Base-by-base conservation (phyloP, 2,797 vertebrate species). In the Sphenopsis melanotis region DNA sequence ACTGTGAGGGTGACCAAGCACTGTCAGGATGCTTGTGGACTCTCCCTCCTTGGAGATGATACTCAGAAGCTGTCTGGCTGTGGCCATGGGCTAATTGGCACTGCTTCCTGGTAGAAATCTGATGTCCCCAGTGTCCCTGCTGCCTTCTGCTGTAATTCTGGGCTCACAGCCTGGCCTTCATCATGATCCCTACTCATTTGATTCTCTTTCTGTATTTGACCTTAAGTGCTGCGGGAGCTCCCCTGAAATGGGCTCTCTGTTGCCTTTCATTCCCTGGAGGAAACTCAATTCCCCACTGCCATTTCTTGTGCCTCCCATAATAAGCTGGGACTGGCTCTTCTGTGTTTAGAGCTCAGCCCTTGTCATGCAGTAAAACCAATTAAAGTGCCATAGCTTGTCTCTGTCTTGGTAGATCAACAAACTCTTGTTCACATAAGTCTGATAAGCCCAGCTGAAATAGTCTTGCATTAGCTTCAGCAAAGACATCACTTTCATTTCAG, bases 281-380 rank as follows among this genome's bases (percentile, higher is more conserved):
- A 70, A 50, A 39, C n/a, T n/a, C 5, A 1, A 19, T 4, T 49
- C 12, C 10, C 14, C 17, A 22, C 12, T 26, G 12, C 44, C 64
- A 10, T 64, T 77, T 57, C 14, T 26, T 37, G 3, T 42, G 18
- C 29, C 37, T 63, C n/a, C 21, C 7, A 7, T 44, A 34, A 30
- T 57, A 27, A 37, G 14, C n/a, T 50, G 57, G 29, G 9, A 46
- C 29, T 63, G 47, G 17, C n/a, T 83, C 6, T 39, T 57, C 37
- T 50, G 37, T 44, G 2, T n/a, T 70, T 64, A 57, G 57, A 64
- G n/a, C 17, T 64, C 37, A 39, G 37, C 20, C 17, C 7, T 50
- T 1, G 0, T 30, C n/a, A 19, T 23, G 32, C 23, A 80, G 27
- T 69, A 18, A 64, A 83, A 47, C 17, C 9, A 15, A 0, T 39